These are phyloP conservation scores for Neogale vison DNA, from an alignment of 2,113 vertebrate genomes.

Conservation along the genomic window DNA sequence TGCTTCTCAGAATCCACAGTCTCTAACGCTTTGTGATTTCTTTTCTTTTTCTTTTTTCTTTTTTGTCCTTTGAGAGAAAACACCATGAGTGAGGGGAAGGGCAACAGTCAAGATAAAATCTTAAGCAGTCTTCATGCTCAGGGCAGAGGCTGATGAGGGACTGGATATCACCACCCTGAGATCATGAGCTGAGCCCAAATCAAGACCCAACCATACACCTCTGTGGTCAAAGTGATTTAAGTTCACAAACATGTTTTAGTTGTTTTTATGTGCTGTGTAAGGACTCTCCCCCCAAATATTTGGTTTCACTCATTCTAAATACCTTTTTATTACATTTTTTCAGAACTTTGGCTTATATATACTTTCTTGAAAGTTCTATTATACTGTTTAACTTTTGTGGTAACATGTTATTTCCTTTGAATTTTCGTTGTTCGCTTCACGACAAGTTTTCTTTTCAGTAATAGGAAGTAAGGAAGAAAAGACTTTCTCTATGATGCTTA, in stretches of 20 bases:
- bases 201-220: not conserved
- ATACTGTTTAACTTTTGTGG: not conserved
- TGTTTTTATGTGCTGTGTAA: slow-evolving; percentile 17
- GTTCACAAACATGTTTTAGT: not conserved
- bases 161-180: not conserved
- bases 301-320: not conserved
- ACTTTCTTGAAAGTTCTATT: not conserved
- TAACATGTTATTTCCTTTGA: not conserved
- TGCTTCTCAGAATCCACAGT: no score
- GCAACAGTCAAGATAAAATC: not conserved
- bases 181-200: not conserved
- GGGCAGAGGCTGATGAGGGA: not conserved
- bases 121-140: not conserved
- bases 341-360: not conserved
- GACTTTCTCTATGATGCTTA: not conserved
- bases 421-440: not conserved
- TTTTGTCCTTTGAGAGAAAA: not conserved
- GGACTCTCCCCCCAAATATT: not conserved
- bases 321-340: not conserved
- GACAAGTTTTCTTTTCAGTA: not conserved
- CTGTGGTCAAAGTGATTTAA: not conserved
- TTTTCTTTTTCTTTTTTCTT: not conserved
- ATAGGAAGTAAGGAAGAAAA: not conserved
- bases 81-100: not conserved
- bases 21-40: not conserved